A percentile compares a stretch with the other conserved stretches of the same genome.
Conservation (phyloP, 2,113 vertebrate species). For the Microcebus tavaratra region DNA sequence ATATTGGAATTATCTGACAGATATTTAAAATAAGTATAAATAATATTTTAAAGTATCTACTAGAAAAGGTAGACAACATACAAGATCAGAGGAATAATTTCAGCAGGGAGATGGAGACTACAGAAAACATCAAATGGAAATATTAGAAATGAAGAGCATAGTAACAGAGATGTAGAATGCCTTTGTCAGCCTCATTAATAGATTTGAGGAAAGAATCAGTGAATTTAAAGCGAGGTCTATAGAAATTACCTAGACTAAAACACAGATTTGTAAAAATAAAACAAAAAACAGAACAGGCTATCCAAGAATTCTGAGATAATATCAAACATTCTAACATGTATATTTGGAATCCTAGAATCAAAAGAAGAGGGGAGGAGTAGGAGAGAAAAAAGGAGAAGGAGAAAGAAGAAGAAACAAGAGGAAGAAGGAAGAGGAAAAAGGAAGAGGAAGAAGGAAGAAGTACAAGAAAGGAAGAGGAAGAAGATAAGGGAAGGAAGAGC, state of each 20-base stretch:
- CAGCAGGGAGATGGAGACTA: not conserved
- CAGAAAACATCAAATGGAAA: slow-evolving; percentile 2
- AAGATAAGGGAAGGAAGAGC: not conserved
- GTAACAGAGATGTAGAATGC: not conserved
- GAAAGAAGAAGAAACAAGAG: not conserved
- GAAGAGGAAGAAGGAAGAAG: not conserved
- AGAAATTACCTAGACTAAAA: slow-evolving; percentile 16
- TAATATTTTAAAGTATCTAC: not conserved
- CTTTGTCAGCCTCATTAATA: not conserved
- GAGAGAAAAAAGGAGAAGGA: not conserved
- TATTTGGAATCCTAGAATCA: not conserved
- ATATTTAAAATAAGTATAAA: not conserved
- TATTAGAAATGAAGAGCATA: not conserved
- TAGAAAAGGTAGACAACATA: not conserved
- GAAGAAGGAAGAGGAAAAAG: too few relatives aligned
- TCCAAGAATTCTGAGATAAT: not conserved
- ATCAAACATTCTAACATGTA: not conserved
- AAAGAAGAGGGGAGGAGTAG: not conserved
- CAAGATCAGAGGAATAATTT: slow-evolving; percentile 24
- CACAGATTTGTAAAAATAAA: not conserved
- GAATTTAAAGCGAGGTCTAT: slow-evolving; percentile 2
- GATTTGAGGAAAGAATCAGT: not conserved
- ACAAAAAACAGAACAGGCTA: not conserved
- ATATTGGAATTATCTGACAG: slow-evolving; percentile 10
- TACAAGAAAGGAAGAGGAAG: not conserved